Evolutionary conservation across 2,888 invertebrate genomes (phyloP).

Genomic region (Oscheius sp.): DNA sequence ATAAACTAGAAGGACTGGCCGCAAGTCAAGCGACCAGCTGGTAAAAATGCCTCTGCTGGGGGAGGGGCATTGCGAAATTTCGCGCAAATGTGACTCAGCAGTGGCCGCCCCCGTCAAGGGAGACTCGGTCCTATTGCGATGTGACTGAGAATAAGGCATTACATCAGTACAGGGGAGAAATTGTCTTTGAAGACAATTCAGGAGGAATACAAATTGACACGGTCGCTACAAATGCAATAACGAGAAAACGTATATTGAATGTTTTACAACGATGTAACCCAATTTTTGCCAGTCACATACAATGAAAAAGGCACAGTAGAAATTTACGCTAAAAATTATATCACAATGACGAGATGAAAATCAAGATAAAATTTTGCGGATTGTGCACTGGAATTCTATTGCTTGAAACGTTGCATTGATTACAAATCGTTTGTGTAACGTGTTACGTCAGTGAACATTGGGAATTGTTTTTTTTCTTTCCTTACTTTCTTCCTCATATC

Average conservation of each 20-base stretch:
- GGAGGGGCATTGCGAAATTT: constrained; percentile 31
- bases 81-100: constrained; percentile 24
- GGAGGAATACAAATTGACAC: background rate
- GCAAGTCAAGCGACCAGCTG: constrained; percentile 12
- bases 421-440: too few species aligned
- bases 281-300: too few species aligned
- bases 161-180: background rate
- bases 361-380: too few species aligned
- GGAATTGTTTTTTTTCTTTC: background rate
- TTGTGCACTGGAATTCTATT: too few species aligned
- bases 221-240: too few species aligned
- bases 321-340: too few species aligned
- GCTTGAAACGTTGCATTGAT: too few species aligned
- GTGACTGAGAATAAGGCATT: background rate
- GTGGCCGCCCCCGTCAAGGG: constrained; percentile 6
- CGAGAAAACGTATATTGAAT: too few species aligned
- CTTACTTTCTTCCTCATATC: background rate
- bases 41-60: background rate
- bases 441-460: too few species aligned
- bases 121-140: background rate
- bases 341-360: too few species aligned
- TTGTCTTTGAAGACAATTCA: background rate
- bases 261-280: too few species aligned
- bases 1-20: background rate
- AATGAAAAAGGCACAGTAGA: too few species aligned